A percentile compares a stretch with the other conserved stretches of the same genome.
These are phyloP conservation scores for Austrolebias charrua DNA, from an alignment of 2,797 vertebrate genomes.

Conservation along the genomic window DNA sequence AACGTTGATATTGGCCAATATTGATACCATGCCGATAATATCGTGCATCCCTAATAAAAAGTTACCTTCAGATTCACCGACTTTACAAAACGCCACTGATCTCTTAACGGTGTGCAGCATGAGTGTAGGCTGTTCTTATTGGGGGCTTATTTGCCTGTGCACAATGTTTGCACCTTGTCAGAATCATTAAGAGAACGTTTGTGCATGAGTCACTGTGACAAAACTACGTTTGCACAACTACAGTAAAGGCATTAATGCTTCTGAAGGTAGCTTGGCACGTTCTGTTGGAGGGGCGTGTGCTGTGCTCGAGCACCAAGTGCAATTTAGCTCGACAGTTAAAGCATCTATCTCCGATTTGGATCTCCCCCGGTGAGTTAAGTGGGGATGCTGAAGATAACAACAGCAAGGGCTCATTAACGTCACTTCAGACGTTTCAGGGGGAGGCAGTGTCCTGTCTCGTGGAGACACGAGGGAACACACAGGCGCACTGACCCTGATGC, in stretches of 20 bases:
- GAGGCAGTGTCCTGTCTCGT: slow-evolving; percentile 37
- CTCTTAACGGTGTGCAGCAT: not conserved
- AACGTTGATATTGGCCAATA: too few species aligned
- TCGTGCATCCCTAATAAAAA: too few species aligned
- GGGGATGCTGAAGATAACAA: slow-evolving; percentile 63
- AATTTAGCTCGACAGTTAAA: slow-evolving; percentile 61
- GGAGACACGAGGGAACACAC: slow-evolving; percentile 30
- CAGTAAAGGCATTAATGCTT: slow-evolving; percentile 19
- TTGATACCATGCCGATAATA: too few species aligned
- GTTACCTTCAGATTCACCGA: too few species aligned
- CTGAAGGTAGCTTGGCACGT: slow-evolving; percentile 35
- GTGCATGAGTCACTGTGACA: slow-evolving; percentile 1
- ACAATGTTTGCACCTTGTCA: not conserved
- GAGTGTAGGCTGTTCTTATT: not conserved
- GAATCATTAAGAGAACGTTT: slow-evolving; percentile 6
- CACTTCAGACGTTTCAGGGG: slow-evolving; percentile 57
- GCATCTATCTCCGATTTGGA: slow-evolving; percentile 59
- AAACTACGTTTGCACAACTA: slow-evolving; percentile 6
- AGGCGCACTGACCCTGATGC: slow-evolving; percentile 27
- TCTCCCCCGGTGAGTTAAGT: slow-evolving; percentile 66
- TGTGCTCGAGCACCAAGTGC: slow-evolving; percentile 46
- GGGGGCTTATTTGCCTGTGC: not conserved
- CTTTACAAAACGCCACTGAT: too few species aligned
- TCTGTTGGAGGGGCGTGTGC: slow-evolving; percentile 31
- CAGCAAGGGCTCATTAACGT: slow-evolving; percentile 68